Percentiles rank a stretch among this genome's conserved stretches.
phyloP scores from a whole-genome alignment of 1,140 invertebrate genomes.

The Lycorma delicatula region DNA sequence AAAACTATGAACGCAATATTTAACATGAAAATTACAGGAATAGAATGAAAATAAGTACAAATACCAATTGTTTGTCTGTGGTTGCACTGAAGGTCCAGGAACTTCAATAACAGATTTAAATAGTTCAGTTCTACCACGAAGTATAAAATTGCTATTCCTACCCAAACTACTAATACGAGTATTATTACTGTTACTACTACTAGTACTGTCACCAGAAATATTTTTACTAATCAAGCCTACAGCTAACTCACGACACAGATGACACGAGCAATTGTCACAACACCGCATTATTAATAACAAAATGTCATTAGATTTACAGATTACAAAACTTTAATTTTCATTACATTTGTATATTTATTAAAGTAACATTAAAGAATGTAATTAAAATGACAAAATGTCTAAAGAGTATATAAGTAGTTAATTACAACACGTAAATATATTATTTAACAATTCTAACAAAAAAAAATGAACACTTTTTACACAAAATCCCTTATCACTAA shows the following conservation, averaged over 20 bases:
- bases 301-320: background rate
- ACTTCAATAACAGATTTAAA: constrained; percentile 24
- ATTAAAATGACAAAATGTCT: no score
- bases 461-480: no score
- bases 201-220: constrained; percentile 29
- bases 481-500: no score
- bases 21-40: no score
- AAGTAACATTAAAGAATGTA: no score
- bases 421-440: no score
- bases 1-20: no score
- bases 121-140: constrained; percentile 44
- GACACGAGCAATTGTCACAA: constrained; percentile 46
- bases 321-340: no score
- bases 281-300: constrained; percentile 38
- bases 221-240: constrained; percentile 38
- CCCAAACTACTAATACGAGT: constrained; percentile 26
- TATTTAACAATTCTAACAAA: no score
- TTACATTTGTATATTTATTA: no score
- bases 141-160: constrained; percentile 42
- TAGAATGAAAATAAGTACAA: background rate
- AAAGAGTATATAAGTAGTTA: no score
- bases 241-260: constrained; percentile 48
- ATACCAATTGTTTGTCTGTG: background rate
- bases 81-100: constrained; percentile 21
- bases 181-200: no score